A percentile compares a stretch with the other conserved stretches of the same genome.
phyloP scores from a whole-genome alignment of 2,888 invertebrate genomes.

The Athalia rosae region DNA sequence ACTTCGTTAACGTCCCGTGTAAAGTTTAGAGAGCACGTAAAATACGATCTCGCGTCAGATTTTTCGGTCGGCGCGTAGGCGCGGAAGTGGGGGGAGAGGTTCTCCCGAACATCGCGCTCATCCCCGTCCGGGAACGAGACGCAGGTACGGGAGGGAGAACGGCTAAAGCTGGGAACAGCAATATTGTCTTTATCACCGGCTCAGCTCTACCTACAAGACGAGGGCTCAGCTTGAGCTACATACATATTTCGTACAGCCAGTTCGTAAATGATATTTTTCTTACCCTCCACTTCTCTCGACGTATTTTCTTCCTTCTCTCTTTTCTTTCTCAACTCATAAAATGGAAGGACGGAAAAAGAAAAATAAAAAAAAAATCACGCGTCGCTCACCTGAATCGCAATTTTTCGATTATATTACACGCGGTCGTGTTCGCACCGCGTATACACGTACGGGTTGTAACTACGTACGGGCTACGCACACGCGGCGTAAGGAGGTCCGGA shows the following conservation, averaged over 20 bases:
- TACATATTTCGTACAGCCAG: constrained; percentile 7
- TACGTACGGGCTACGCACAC: too few relatives aligned
- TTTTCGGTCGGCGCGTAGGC: not conserved
- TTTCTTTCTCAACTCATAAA: not conserved
- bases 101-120: not conserved
- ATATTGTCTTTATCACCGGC: constrained; percentile 8
- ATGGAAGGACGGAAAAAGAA: not conserved
- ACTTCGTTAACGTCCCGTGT: not conserved
- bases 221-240: constrained; percentile 4
- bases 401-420: not conserved
- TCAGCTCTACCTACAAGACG: not conserved
- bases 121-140: not conserved
- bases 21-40: constrained; percentile 14
- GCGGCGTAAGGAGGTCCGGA: too few relatives aligned
- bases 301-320: not conserved
- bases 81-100: too few relatives aligned
- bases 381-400: not conserved
- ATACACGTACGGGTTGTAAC: too few relatives aligned
- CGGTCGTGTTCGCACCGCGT: too few relatives aligned
- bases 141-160: not conserved
- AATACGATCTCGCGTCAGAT: constrained; percentile 20
- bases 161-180: constrained; percentile 4
- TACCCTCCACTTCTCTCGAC: not conserved
- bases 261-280: constrained; percentile 18
- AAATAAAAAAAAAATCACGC: not conserved